Conservation (phyloP, 2,888 invertebrate species). For the Trissolcus brochymenae region DNA sequence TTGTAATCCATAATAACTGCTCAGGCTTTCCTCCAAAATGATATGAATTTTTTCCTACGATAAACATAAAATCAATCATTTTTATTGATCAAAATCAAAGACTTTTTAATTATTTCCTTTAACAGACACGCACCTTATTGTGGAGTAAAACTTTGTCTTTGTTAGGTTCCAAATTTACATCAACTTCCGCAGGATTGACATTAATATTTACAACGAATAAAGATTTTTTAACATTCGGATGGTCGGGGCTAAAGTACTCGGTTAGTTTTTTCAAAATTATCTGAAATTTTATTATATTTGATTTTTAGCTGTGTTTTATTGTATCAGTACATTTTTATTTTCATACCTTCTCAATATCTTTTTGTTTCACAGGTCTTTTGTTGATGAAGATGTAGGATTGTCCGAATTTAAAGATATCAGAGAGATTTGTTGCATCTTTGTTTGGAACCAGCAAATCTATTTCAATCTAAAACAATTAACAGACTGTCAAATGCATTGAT, state of each 20-base stretch:
- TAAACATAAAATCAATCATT: no score
- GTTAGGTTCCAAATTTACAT: conserved; percentile 81
- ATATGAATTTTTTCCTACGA: conserved; percentile 64
- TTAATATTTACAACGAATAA: conserved; percentile 76
- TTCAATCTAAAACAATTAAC: conserved; percentile 53
- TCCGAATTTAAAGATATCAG: conserved; percentile 61
- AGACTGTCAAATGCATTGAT: no score
- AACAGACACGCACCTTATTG: conserved; percentile 74
- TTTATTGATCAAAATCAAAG: no score
- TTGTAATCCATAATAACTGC: conserved; percentile 67
- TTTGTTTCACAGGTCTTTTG: conserved; percentile 78
- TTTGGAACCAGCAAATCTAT: conserved; percentile 71
- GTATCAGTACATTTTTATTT: not conserved
- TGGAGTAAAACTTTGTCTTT: conserved; percentile 79
- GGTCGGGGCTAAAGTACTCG: conserved; percentile 71
- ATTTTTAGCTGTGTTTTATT: not conserved
- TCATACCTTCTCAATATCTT: conserved; percentile 79
- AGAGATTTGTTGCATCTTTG: conserved; percentile 62
- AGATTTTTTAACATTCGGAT: conserved; percentile 74
- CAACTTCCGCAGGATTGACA: conserved; percentile 76
- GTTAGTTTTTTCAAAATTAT: conserved; percentile 74
- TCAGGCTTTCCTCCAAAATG: conserved; percentile 63
- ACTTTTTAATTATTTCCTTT: no score
- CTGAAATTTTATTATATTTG: conserved; percentile 65
- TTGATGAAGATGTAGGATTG: conserved; percentile 77